Evolutionary conservation across 2,888 invertebrate genomes (phyloP).

Genomic region (Papilio protenor): DNA sequence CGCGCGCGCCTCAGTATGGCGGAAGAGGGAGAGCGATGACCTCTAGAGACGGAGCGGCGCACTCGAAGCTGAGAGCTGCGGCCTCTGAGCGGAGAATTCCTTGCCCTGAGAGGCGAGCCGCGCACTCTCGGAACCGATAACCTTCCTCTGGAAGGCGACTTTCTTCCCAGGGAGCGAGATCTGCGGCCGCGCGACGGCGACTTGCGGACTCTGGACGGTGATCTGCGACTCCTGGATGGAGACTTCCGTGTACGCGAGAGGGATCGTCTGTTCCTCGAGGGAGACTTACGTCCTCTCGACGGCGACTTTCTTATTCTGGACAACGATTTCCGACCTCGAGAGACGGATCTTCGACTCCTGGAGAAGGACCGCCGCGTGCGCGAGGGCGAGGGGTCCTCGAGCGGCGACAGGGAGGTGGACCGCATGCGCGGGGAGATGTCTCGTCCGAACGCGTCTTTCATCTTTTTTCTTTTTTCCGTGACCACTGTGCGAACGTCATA

Average conservation of each 20-base stretch:
- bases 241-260: slow-evolving; percentile 50
- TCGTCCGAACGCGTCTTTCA: slow-evolving; percentile 91
- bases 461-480: slow-evolving; percentile 86
- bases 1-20: slow-evolving; percentile 45
- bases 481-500: slow-evolving; percentile 93
- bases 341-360: slow-evolving; percentile 48
- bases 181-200: slow-evolving; percentile 53
- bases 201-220: slow-evolving; percentile 49
- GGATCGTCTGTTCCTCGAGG: slow-evolving; percentile 59
- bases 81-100: slow-evolving; percentile 44
- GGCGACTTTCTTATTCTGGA: slow-evolving; percentile 50
- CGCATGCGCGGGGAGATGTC: slow-evolving; percentile 84
- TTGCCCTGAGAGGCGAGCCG: slow-evolving; percentile 30
- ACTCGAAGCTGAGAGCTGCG: slow-evolving; percentile 51
- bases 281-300: slow-evolving; percentile 57
- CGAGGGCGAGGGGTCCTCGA: slow-evolving; percentile 45
- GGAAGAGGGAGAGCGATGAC: slow-evolving; percentile 50
- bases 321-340: slow-evolving; percentile 49
- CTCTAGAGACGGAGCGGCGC: slow-evolving; percentile 40
- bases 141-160: slow-evolving; percentile 41
- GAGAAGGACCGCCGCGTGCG: slow-evolving; percentile 49
- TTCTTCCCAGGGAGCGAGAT: slow-evolving; percentile 48
- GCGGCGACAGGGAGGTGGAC: slow-evolving; percentile 50
- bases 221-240: slow-evolving; percentile 49
- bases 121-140: slow-evolving; percentile 51